A percentile compares a stretch with the other conserved stretches of the same genome.
Conservation (phyloP, 2,888 invertebrate species). For the Panzeria rudis region DNA sequence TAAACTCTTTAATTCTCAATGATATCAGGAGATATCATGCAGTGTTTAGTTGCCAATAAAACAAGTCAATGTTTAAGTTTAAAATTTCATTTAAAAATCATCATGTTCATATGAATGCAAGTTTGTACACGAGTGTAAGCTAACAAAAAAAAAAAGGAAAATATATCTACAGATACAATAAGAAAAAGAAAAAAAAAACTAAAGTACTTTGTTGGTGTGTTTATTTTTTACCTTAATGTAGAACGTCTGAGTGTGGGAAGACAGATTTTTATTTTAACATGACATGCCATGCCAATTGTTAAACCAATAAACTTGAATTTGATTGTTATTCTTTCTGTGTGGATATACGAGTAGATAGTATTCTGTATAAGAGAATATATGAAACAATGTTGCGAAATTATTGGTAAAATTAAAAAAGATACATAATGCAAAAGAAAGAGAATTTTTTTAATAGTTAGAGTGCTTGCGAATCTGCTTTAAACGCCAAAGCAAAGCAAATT, state of each 20-base stretch:
- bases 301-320: conserved; percentile 70
- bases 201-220: conserved; percentile 44
- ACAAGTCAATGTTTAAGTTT: conserved; percentile 66
- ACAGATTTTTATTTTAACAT: conserved; percentile 70
- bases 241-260: conserved; percentile 68
- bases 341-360: not conserved
- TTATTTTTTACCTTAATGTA: conserved; percentile 12
- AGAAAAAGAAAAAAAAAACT: conserved; percentile 5
- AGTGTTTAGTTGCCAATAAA: conserved; percentile 70
- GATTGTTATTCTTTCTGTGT: conserved; percentile 46
- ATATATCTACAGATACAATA: conserved; percentile 2
- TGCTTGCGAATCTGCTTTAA: no score
- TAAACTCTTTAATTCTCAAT: conserved; percentile 54
- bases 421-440: not conserved
- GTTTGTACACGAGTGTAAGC: not conserved
- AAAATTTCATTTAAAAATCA: conserved; percentile 64
- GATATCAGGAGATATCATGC: conserved; percentile 69
- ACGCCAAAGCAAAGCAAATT: not conserved
- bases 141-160: not conserved
- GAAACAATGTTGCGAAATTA: conserved; percentile 29
- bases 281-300: conserved; percentile 71
- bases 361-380: not conserved
- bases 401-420: conserved; percentile 2
- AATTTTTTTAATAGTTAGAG: no score
- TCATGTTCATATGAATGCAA: not conserved